Conservation (phyloP, 2,797 vertebrate species). For the Distichodus sexfasciatus region DNA sequence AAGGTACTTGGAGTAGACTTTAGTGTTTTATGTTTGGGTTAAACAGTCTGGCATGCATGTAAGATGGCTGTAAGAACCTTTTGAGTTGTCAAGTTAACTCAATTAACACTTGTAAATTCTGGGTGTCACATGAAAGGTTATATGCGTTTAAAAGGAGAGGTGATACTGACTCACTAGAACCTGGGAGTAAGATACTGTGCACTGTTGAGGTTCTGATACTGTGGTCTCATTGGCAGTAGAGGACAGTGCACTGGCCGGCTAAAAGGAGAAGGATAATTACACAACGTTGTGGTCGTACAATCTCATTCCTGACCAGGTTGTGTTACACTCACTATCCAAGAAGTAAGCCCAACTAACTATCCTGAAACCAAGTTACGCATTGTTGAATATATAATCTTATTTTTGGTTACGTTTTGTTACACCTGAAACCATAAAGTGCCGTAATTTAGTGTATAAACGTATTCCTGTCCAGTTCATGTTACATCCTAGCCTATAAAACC, state of each 20-base stretch:
- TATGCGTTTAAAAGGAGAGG: conserved; percentile 4
- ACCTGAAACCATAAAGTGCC: too few species aligned
- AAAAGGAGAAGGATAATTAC: conserved; percentile 4
- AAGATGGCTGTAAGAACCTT: conserved; percentile 35
- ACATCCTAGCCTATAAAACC: too few species aligned
- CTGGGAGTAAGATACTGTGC: background rate
- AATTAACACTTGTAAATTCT: conserved; percentile 36
- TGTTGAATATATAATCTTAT: too few species aligned
- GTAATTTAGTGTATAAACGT: background rate
- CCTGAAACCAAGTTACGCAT: too few species aligned
- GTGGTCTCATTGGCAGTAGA: conserved; percentile 6
- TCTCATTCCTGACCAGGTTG: too few species aligned
- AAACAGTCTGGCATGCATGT: conserved; percentile 31
- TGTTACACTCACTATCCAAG: too few species aligned
- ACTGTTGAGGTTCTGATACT: background rate
- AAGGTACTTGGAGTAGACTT: conserved; percentile 2
- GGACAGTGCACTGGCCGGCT: conserved; percentile 1
- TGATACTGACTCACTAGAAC: conserved; percentile 18
- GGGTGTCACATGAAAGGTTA: conserved; percentile 22
- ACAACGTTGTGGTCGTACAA: too few species aligned
- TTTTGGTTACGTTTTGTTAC: too few species aligned
- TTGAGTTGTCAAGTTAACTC: conserved; percentile 27
- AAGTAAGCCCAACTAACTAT: too few species aligned
- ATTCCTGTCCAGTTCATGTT: background rate
- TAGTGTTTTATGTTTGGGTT: conserved; percentile 26